Percentiles rank a stretch among this genome's conserved stretches.
Evolutionary conservation across 2,888 invertebrate genomes (phyloP).

Genomic region (Sarcophaga caerulescens): DNA sequence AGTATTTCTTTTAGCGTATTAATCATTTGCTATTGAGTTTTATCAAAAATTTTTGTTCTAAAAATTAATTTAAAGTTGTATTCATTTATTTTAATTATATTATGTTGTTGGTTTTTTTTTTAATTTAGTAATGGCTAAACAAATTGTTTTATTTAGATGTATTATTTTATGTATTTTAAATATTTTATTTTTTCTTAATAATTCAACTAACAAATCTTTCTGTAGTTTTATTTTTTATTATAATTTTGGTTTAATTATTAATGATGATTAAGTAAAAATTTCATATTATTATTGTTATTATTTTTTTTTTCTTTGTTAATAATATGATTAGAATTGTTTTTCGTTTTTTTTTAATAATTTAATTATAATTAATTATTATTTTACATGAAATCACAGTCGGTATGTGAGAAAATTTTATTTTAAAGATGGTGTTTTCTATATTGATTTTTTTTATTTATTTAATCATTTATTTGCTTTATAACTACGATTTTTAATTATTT

Average conservation of each 20-base stretch:
- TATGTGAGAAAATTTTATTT: constrained; percentile 80
- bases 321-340: constrained; percentile 10
- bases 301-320: constrained; percentile 5
- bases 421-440: constrained; percentile 53
- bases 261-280: constrained; percentile 49
- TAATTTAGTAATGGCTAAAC: constrained; percentile 12
- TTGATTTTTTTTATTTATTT: constrained; percentile 51
- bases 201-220: constrained; percentile 45
- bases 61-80: constrained; percentile 1
- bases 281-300: neutral
- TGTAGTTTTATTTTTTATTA: constrained; percentile 21
- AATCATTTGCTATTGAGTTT: no score
- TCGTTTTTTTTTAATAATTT: constrained; percentile 23
- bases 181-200: constrained; percentile 24
- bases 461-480: constrained; percentile 39
- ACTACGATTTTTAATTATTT: constrained; percentile 33
- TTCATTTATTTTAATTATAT: constrained; percentile 6
- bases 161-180: constrained; percentile 16
- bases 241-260: constrained; percentile 24
- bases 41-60: no score
- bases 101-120: neutral
- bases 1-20: no score
- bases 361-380: constrained; percentile 70
- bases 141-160: constrained; percentile 8
- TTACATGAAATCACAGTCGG: constrained; percentile 81